Conservation (phyloP, 2,797 vertebrate species). For the Microhierax caerulescens region DNA sequence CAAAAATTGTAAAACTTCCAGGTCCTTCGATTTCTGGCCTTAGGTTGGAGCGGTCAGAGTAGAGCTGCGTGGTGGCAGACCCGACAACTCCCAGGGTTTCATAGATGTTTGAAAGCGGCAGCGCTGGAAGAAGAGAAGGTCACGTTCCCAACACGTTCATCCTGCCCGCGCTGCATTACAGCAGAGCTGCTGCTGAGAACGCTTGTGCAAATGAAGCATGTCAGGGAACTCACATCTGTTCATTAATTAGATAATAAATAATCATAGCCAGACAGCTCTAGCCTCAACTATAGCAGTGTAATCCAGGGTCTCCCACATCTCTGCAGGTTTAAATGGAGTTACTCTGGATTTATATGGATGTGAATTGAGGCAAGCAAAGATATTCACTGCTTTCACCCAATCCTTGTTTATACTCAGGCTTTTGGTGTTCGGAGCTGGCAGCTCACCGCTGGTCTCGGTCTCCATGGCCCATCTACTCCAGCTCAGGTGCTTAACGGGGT, state of each 20-base stretch:
- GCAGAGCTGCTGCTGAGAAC: not conserved
- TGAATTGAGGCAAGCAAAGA: not conserved
- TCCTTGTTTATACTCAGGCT: not conserved
- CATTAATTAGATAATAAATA: not conserved
- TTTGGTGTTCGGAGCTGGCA: not conserved
- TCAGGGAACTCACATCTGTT: not conserved
- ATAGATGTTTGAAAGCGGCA: conserved; percentile 93
- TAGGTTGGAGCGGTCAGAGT: conserved; percentile 87
- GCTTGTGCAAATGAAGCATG: not conserved
- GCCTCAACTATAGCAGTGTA: not conserved
- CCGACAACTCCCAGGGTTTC: conserved; percentile 90
- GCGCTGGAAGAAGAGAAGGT: conserved; percentile 75
- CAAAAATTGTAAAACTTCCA: conserved; percentile 95
- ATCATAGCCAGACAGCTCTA: not conserved
- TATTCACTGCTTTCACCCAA: not conserved
- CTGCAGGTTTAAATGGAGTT: not conserved
- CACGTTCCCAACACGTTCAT: not conserved
- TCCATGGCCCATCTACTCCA: not conserved
- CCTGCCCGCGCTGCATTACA: not conserved
- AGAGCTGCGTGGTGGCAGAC: conserved; percentile 92
- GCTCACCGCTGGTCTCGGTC: not conserved
- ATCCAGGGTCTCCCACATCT: not conserved
- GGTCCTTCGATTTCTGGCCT: conserved; percentile 91
- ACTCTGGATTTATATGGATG: not conserved
- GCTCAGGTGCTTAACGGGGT: not conserved